Evolutionary conservation across 2,797 vertebrate genomes (phyloP).

Genomic region (Anabacerthia variegaticeps): DNA sequence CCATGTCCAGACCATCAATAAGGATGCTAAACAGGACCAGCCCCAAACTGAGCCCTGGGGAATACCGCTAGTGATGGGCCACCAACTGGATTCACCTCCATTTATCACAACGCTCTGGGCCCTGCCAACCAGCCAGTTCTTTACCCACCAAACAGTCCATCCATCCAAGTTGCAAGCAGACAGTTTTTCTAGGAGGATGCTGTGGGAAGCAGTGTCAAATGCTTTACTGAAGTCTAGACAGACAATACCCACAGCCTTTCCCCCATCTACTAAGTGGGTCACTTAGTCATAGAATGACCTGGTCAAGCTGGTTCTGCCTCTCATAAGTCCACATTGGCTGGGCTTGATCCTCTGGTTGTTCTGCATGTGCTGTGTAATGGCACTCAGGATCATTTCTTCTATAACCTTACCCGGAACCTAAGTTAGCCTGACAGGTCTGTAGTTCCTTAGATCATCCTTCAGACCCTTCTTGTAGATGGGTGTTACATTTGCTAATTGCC

Average conservation of each 20-base stretch:
- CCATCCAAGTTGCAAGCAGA: neutral
- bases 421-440: neutral
- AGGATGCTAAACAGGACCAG: neutral
- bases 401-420: neutral
- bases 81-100: neutral
- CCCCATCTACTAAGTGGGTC: accelerated
- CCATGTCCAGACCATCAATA: neutral
- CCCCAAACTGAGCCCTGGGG: neutral
- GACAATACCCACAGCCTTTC: neutral
- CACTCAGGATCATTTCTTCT: neutral
- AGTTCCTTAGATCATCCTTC: neutral
- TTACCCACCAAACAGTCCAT: too few relatives aligned
- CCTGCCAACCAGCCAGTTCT: neutral
- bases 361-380: neutral
- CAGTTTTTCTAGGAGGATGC: neutral
- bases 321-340: neutral
- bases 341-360: neutral
- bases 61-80: too few relatives aligned
- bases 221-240: neutral
- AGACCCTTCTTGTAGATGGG: neutral
- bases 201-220: neutral
- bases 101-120: too few relatives aligned
- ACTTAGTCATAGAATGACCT: neutral
- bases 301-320: neutral
- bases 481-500: neutral